Evolutionary conservation across 2,113 vertebrate species (phyloP).

Genomic region (Dasyornis broadbenti): DNA sequence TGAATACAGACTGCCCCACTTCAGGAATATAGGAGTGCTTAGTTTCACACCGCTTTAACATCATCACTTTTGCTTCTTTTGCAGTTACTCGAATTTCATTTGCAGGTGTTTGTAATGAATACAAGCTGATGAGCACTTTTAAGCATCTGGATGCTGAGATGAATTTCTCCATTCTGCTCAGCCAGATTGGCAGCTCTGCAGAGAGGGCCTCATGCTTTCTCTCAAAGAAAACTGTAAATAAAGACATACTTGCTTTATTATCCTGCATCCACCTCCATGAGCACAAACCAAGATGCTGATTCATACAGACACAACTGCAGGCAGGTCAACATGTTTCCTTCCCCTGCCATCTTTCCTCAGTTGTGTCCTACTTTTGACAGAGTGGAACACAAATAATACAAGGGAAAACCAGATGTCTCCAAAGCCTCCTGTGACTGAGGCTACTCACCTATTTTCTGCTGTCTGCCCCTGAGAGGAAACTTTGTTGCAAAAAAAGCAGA

Average conservation of each 20-base stretch:
- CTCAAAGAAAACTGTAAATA: background rate
- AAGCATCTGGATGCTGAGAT: slow-evolving; percentile 11
- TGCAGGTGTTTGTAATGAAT: slow-evolving; percentile 69
- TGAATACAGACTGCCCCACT: background rate
- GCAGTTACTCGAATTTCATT: background rate
- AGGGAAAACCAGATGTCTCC: background rate
- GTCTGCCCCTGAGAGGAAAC: background rate
- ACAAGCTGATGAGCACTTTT: slow-evolving; percentile 41
- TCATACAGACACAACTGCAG: background rate
- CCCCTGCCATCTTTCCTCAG: background rate
- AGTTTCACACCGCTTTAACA: background rate
- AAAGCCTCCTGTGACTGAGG: background rate
- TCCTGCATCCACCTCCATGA: background rate
- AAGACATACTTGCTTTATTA: background rate
- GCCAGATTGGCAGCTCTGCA: slow-evolving; percentile 35
- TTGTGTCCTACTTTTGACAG: slow-evolving; percentile 11
- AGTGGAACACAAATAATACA: background rate
- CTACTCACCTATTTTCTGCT: background rate
- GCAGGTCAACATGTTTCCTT: background rate
- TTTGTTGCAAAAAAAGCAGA: background rate
- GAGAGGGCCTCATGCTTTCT: background rate
- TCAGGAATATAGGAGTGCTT: background rate
- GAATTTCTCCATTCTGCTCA: slow-evolving; percentile 21
- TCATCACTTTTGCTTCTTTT: background rate
- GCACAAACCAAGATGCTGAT: background rate